Evolutionary conservation across 2,797 vertebrate genomes (phyloP).

Genomic region (Sebastes vulpes): DNA sequence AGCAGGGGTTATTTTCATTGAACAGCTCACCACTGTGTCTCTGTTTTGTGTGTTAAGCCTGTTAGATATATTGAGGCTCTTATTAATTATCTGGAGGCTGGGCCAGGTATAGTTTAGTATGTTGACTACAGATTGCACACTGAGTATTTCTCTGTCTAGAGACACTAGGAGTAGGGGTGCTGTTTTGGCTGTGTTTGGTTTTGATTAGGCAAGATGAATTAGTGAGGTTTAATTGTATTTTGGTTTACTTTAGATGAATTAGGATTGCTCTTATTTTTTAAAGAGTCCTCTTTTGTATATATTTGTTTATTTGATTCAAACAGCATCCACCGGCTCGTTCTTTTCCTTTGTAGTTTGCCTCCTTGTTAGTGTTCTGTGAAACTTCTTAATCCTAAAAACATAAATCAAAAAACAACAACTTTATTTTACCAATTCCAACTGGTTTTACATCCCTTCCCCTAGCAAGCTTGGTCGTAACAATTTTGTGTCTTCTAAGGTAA

Average conservation of each 20-base stretch:
- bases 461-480: fast-evolving
- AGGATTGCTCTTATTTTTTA: too few relatives aligned
- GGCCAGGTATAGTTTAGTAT: not conserved
- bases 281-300: too few relatives aligned
- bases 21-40: not conserved
- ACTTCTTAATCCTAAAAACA: too few relatives aligned
- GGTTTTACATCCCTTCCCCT: too few relatives aligned
- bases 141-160: not conserved
- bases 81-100: not conserved
- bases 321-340: too few relatives aligned
- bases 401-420: too few relatives aligned
- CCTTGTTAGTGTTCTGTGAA: too few relatives aligned
- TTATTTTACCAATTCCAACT: too few relatives aligned
- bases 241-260: too few relatives aligned
- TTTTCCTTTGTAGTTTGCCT: too few relatives aligned
- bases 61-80: not conserved
- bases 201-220: not conserved
- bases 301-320: too few relatives aligned
- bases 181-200: not conserved
- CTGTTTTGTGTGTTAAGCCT: not conserved
- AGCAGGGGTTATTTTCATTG: not conserved
- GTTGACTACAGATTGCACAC: not conserved
- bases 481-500: too few relatives aligned
- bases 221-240: not conserved
- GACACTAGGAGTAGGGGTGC: fast-evolving